Evolutionary conservation across 2,888 invertebrate species (phyloP), one percentile per base, ranked within the genome.

Genomic region (Branchipolynoe longqiensis): DNA sequence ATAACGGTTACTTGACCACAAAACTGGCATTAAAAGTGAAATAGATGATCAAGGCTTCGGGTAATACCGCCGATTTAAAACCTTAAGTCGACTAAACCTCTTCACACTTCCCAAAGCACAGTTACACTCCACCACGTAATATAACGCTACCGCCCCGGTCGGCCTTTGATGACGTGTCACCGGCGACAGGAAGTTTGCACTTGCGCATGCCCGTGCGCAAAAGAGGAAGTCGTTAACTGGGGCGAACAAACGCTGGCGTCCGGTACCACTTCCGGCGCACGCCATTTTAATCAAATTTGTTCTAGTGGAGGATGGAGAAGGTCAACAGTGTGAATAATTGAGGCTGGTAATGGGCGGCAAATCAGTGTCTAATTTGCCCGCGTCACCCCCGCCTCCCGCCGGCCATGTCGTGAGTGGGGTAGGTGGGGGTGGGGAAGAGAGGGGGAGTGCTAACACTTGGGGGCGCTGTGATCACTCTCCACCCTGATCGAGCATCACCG

Each of bases 261-360:
- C 69, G 33, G 28, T 8, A 33, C 38, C 4, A 14, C 69, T 69
- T 69, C 69, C 69, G 33, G 69, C 22, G 69, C 18, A 38, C 33
- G 38, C 69, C 33, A 33, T 69, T 69, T 69, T 69, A 69, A 69
- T 69, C 69, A 69, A 69, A 69, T 69, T 69, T 69, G 69, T 69
- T 69, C 69, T 33, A 38, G 69, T 38, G 69, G 38, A 18, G 38
- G 38, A 69, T 69, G 69, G 69, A 69, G 33, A 69, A 69, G 69
- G 69, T 69, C 69, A 69, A 69, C 69, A 69, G 36, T 38, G 69
- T 69, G 69, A 69, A 69, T 69, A 69, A 69, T 69, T 69, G 69
- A 69, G 69, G 69, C 69, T 33, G 69, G 69, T 69, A 69, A 69
- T 69, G 69, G 69, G 22, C 36, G 69, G 6, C 69, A 69, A 69